These are phyloP conservation scores for Philhelius pedissequus DNA, from an alignment of 2,888 invertebrate species.

Conservation along the genomic window DNA sequence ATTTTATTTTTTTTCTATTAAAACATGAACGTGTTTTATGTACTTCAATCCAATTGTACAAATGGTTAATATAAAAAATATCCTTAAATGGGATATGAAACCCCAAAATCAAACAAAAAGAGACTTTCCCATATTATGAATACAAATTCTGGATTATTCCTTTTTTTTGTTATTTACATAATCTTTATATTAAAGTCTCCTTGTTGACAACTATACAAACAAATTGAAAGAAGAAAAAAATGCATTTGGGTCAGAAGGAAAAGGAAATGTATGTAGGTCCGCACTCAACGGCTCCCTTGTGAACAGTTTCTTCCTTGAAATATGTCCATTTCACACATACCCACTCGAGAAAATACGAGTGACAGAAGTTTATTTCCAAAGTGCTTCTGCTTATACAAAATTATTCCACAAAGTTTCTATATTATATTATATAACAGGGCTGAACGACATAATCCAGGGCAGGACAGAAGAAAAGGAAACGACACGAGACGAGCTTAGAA, in stretches of 20 bases:
- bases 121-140: neutral
- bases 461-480: too few relatives aligned
- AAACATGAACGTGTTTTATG: neutral
- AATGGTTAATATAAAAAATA: neutral
- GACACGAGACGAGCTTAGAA: neutral
- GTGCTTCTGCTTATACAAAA: neutral
- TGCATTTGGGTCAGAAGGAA: slow-evolving; percentile 37
- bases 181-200: neutral
- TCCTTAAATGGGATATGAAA: neutral
- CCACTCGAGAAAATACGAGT: neutral
- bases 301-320: slow-evolving; percentile 6
- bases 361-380: neutral
- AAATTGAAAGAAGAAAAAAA: slow-evolving; percentile 23
- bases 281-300: neutral
- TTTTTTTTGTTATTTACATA: neutral
- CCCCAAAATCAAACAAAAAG: neutral
- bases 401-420: neutral
- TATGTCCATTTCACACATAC: slow-evolving; percentile 11
- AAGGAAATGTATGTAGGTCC: slow-evolving; percentile 1
- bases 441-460: neutral
- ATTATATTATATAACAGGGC: too few relatives aligned
- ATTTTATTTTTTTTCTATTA: neutral
- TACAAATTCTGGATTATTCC: slow-evolving; percentile 25
- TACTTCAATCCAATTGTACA: neutral
- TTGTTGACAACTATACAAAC: slow-evolving; percentile 22